Percentiles rank a stretch among this genome's conserved stretches.
Evolutionary conservation across 2,113 vertebrate species (phyloP).

Genomic region (Mormoops blainvillei): DNA sequence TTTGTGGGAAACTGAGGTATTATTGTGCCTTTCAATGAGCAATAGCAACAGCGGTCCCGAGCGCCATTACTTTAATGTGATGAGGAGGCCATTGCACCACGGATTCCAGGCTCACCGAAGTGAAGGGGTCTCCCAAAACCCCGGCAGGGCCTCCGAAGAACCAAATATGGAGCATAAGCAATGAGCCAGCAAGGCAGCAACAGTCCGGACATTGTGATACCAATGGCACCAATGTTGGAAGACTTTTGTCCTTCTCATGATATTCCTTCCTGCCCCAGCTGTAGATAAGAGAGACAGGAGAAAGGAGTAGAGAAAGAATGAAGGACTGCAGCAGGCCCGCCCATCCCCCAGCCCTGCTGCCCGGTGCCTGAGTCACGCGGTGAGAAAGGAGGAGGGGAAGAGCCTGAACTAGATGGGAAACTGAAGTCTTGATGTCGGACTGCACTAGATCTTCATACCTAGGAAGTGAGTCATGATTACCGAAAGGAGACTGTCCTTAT

Average conservation of each 20-base stretch:
- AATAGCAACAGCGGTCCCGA: slow-evolving; percentile 65
- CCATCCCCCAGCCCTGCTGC: too few species aligned
- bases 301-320: neutral
- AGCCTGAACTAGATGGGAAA: neutral
- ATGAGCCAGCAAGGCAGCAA: neutral
- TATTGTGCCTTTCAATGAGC: slow-evolving; percentile 67
- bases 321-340: neutral
- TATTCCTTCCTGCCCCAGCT: neutral
- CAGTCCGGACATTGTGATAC: neutral
- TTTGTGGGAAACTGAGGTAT: slow-evolving; percentile 62
- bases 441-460: neutral
- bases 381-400: neutral
- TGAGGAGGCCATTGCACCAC: slow-evolving; percentile 51
- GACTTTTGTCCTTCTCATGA: neutral
- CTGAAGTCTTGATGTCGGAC: neutral
- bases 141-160: neutral
- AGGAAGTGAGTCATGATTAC: neutral
- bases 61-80: slow-evolving; percentile 70
- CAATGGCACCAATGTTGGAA: neutral
- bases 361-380: neutral
- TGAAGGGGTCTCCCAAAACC: slow-evolving; percentile 69
- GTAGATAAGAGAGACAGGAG: neutral
- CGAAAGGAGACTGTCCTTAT: neutral
- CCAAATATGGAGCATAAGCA: neutral
- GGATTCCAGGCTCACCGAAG: slow-evolving; percentile 59